Percentiles rank a stretch among this genome's conserved stretches.
Conservation (phyloP, 1,140 invertebrate genomes). For the Aphis craccivora region DNA sequence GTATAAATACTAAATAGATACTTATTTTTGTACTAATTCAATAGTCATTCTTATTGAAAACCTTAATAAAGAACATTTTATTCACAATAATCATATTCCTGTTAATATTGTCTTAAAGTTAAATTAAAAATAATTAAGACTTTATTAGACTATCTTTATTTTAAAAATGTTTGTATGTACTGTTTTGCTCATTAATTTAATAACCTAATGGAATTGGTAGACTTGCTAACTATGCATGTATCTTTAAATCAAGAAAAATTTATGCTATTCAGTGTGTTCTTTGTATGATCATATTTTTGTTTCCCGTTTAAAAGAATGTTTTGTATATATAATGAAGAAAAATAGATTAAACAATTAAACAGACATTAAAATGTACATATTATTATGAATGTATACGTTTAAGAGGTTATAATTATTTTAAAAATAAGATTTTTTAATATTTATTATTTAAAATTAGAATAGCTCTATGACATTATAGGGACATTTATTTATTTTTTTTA, state of each 20-base stretch:
- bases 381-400: slow-evolving; percentile 54
- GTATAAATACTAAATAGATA: background rate
- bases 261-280: background rate
- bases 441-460: slow-evolving; percentile 54
- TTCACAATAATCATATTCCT: background rate
- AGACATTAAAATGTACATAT: slow-evolving; percentile 42
- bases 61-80: background rate
- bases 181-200: slow-evolving; percentile 50
- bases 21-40: background rate
- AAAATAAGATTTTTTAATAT: slow-evolving; percentile 54
- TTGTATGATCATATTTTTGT: slow-evolving; percentile 22
- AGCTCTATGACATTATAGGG: slow-evolving; percentile 7
- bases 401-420: slow-evolving; percentile 57
- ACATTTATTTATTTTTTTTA: slow-evolving; percentile 58
- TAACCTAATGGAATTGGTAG: background rate
- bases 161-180: slow-evolving; percentile 13
- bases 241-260: background rate
- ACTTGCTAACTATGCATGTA: background rate
- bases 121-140: background rate
- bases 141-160: background rate
- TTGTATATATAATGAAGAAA: slow-evolving; percentile 19
- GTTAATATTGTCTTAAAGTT: background rate
- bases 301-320: background rate
- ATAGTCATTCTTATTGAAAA: background rate
- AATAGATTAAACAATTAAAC: slow-evolving; percentile 38